A percentile compares a stretch with the other conserved stretches of the same genome.
phyloP scores from a whole-genome alignment of 2,888 invertebrate species.

The Thymelicus lineola region DNA sequence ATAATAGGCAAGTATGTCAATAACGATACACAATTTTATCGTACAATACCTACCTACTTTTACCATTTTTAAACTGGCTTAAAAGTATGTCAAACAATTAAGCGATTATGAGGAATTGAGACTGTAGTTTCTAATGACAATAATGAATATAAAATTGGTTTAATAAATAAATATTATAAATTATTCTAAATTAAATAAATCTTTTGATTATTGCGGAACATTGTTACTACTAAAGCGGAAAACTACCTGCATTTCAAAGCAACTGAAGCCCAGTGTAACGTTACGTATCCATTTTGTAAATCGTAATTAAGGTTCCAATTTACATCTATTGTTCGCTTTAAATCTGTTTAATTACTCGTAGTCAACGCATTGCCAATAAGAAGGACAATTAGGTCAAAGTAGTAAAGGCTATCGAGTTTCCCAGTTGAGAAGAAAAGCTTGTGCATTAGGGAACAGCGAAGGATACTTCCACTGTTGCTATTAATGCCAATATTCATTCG shows the following conservation, averaged over 20 bases:
- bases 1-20: too few species aligned
- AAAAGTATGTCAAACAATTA: too few species aligned
- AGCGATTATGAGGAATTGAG: too few species aligned
- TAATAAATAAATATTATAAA: too few species aligned
- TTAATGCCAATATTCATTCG: slow-evolving; percentile 4
- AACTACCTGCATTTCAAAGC: not conserved
- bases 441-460: not conserved
- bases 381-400: slow-evolving; percentile 8
- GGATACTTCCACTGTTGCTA: not conserved
- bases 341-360: slow-evolving; percentile 7
- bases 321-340: slow-evolving; percentile 1
- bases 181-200: too few species aligned
- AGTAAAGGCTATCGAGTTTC: not conserved
- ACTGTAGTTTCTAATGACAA: too few species aligned
- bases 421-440: not conserved
- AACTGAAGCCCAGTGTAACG: not conserved
- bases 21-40: too few species aligned
- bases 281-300: not conserved
- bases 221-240: not conserved
- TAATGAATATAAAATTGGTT: too few species aligned
- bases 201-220: not conserved
- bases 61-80: too few species aligned
- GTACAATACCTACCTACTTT: too few species aligned
- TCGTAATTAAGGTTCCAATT: slow-evolving; percentile 3
- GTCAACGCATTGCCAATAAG: not conserved